Evolutionary conservation across 1,140 invertebrate genomes (phyloP), one percentile per base, ranked within the genome.

Genomic region (Zaprionus lachaisei): DNA sequence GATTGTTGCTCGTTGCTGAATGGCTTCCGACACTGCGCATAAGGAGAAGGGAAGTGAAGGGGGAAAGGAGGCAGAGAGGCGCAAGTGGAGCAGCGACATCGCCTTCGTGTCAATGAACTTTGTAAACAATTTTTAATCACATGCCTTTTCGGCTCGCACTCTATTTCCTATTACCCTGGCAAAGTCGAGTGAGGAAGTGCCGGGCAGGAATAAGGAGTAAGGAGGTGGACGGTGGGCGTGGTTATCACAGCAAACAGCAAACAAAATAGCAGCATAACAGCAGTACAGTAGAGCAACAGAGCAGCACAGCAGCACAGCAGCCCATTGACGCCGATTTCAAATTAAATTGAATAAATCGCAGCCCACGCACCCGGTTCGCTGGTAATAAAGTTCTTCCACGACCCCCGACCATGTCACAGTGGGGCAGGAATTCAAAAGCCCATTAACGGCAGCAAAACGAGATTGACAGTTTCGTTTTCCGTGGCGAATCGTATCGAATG

Each of bases 121-220:
- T 71, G 81, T 80, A 89, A 90, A 85, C 85, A 89, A 89, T 90
- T 90, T 90, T 85, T 89, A 89, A 89, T 89, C 85, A 89, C 85
- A 81, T 77, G 72, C 79, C 72, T 66, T 63, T 68, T 34, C 15
- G 56, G n/a, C 31, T 9, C 24, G 28, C 61, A 73, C 71, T 73
- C 71, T 54, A 68, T 68, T 72, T 68, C 34, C 56, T 58, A 26
- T 71, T 26, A 12, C 17, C 6, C 20, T 4, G 14, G 20, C 41
- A 14, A 14, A 6, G 20, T 24, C 20, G 47, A 14, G 47, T 11
- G 17, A 17, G 20, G 9, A 44, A n/a, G 38, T 7, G 44, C 15
- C n/a, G 6, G 14, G n/a, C n/a, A 47, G 38, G 38, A 1, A 1
- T 7, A 28, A 28, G 28, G 2, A 7, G 28, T 9, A 31, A 31